Percentiles rank a stretch among this genome's conserved stretches.
Evolutionary conservation across 2,113 vertebrate species (phyloP).

Genomic region (Xiphorhynchus elegans): DNA sequence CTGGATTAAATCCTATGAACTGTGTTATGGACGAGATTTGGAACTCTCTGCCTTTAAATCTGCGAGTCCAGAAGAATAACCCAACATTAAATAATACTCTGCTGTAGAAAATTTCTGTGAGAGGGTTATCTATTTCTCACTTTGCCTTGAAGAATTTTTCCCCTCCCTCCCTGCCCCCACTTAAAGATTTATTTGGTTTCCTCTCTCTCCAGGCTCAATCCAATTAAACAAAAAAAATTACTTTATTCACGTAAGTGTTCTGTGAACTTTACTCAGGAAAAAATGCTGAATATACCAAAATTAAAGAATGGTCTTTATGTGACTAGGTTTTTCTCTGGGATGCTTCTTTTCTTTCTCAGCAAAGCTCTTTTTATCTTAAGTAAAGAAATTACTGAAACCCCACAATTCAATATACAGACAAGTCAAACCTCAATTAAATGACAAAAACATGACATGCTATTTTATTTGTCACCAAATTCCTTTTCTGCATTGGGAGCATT

Average conservation of each 20-base stretch:
- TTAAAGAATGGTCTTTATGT: constrained; percentile 33
- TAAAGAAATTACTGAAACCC: neutral
- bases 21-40: neutral
- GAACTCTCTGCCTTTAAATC: neutral
- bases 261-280: constrained; percentile 31
- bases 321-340: neutral
- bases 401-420: neutral
- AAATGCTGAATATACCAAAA: constrained; percentile 52
- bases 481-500: neutral
- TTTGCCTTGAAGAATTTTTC: neutral
- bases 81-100: neutral
- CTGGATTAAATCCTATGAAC: neutral
- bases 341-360: constrained; percentile 9
- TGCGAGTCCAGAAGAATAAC: neutral
- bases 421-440: neutral
- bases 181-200: constrained; percentile 40
- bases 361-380: constrained; percentile 15
- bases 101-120: neutral
- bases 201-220: constrained; percentile 9
- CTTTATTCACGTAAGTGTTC: constrained; percentile 25
- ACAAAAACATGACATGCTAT: neutral
- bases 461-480: constrained; percentile 31
- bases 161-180: neutral
- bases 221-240: constrained; percentile 57
- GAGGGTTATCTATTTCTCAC: neutral